Conservation (phyloP, 2,888 invertebrate species). For the Brenthis ino region DNA sequence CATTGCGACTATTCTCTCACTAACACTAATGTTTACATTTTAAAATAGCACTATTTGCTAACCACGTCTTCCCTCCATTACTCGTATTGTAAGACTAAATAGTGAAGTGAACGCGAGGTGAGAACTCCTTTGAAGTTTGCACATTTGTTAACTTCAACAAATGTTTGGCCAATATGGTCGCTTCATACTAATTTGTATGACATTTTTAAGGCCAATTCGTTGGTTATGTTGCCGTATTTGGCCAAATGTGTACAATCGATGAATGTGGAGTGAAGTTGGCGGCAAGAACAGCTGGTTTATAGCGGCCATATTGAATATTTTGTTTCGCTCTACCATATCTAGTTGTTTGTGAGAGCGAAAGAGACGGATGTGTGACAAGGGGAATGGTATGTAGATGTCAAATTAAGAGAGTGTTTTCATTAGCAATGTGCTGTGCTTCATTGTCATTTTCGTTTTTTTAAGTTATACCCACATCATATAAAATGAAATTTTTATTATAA, state of each 20-base stretch:
- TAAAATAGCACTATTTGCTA: conserved; percentile 40
- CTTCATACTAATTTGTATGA: not conserved
- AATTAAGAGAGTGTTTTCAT: conserved; percentile 16
- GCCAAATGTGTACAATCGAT: conserved; percentile 28
- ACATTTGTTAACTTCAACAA: not conserved
- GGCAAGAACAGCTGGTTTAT: conserved; percentile 29
- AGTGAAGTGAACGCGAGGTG: not conserved
- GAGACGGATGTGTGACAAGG: conserved; percentile 24
- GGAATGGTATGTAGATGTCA: conserved; percentile 27
- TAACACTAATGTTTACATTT: conserved; percentile 69
- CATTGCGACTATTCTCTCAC: conserved; percentile 48
- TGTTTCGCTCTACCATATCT: conserved; percentile 9
- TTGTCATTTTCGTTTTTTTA: not conserved
- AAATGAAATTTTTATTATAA: no score
- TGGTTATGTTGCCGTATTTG: not conserved
- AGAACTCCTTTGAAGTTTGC: not conserved
- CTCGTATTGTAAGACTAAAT: not conserved
- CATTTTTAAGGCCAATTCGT: not conserved
- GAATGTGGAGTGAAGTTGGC: conserved; percentile 30
- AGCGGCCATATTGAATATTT: conserved; percentile 22
- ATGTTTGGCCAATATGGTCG: conserved; percentile 3
- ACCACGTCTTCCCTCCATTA: conserved; percentile 20
- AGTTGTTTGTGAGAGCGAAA: not conserved
- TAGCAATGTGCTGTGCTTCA: not conserved
- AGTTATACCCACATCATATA: no score